Conservation (phyloP, 2,888 invertebrate species). For the Brenthis ino region DNA sequence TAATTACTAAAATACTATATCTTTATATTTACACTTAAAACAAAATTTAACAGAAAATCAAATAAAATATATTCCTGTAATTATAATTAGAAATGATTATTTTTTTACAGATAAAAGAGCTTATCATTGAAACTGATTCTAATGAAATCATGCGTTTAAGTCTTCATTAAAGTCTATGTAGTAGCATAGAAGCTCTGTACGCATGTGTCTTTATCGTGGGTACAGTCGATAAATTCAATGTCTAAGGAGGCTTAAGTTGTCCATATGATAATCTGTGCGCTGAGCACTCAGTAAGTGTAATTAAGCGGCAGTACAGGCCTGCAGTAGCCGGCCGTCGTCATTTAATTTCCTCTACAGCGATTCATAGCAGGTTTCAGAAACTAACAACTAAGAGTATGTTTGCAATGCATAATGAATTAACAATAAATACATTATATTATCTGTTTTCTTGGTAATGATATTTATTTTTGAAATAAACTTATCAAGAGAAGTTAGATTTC, state of each 20-base stretch:
- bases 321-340: conserved; percentile 48
- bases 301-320: conserved; percentile 48
- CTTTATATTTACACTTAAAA: no score
- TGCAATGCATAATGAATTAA: conserved; percentile 25
- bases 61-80: not conserved
- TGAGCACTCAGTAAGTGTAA: conserved; percentile 46
- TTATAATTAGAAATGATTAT: not conserved
- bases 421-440: conserved; percentile 26
- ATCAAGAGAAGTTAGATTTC: not conserved
- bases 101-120: not conserved
- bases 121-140: not conserved
- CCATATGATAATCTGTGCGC: conserved; percentile 34
- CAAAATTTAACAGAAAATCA: no score
- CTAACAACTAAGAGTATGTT: conserved; percentile 28
- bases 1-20: no score
- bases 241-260: conserved; percentile 30
- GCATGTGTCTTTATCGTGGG: conserved; percentile 20
- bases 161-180: conserved; percentile 2
- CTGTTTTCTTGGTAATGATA: conserved; percentile 11
- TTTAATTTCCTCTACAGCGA: conserved; percentile 64
- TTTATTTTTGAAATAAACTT: not conserved
- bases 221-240: conserved; percentile 23
- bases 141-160: not conserved
- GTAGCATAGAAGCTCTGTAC: not conserved
- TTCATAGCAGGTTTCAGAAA: conserved; percentile 33